Evolutionary conservation across 2,113 vertebrate genomes (phyloP).

Genomic region (Chroicocephalus ridibundus): DNA sequence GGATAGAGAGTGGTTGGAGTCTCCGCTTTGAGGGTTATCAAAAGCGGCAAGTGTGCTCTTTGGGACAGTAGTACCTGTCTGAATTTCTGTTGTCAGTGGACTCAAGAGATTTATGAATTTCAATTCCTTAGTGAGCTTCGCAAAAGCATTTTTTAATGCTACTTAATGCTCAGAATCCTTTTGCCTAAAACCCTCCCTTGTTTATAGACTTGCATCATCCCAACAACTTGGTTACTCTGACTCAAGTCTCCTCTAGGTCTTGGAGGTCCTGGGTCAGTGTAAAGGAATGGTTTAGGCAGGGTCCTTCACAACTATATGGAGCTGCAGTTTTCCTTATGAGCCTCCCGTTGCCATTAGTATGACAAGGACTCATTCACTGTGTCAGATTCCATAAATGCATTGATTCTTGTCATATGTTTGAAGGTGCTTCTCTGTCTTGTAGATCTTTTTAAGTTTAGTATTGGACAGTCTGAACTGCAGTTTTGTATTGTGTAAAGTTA

Average conservation of each 20-base stretch:
- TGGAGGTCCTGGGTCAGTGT: not conserved
- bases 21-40: not conserved
- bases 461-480: not conserved
- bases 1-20: not conserved
- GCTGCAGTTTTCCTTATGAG: not conserved
- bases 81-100: not conserved
- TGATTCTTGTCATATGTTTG: not conserved
- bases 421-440: not conserved
- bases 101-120: not conserved
- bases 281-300: not conserved
- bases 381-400: not conserved
- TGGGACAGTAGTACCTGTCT: not conserved
- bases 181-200: not conserved
- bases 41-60: not conserved
- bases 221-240: not conserved
- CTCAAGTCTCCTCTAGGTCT: not conserved
- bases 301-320: not conserved
- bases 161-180: not conserved
- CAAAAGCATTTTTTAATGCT: not conserved
- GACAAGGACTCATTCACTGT: not conserved
- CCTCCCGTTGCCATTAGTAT: not conserved
- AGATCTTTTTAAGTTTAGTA: not conserved
- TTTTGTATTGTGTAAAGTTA: not conserved
- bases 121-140: not conserved
- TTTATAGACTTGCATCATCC: accelerated